Evolutionary conservation across 2,113 vertebrate genomes (phyloP), one percentile per base, ranked within the genome.

Genomic region (Sylvietta virens): DNA sequence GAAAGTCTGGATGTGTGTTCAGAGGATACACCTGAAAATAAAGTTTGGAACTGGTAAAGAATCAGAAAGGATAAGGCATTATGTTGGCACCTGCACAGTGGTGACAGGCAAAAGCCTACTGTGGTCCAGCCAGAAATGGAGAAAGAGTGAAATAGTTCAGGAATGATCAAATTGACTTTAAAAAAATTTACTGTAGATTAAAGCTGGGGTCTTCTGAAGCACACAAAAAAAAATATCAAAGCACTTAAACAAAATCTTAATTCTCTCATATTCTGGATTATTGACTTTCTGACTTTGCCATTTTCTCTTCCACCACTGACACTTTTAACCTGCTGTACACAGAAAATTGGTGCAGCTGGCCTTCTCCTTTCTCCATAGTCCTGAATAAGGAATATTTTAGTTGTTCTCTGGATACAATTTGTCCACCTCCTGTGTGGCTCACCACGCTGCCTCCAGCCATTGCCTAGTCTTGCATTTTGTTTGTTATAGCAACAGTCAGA

Each of bases 21-120:
- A 88, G 89, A 81, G 82, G 51, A 71, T 39, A 39, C 37, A 74
- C 54, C 97, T 98, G 50, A 92, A 95, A 90, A 81, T 7, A 82
- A 92, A 74, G 44, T 93, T 85, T 62, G 42, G 65, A 23, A 81
- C 2, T 40, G 76, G 40, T 84, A 16, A 80, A 80, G 35, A 77
- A 92, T 47, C 22, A 58, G 67, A 48, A 82, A 45, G 23, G 12
- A 20, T 40, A 51, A 80, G 17, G 21, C 8, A 9, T 78, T 44
- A 18, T 31, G 21, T 11, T 65, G 88, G 26, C 21, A 35, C 21
- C 23, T 71, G 53, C 21, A 51, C 23, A 44, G 35, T 18, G 47
- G 15, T 31, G 24, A 27, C 1, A 24, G 50, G 33, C 5, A 9
- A 81, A 87, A 94, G 8, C 7, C 8, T 21, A 4, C 50, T 65